Evolutionary conservation across 2,113 vertebrate species (phyloP), one percentile per base, ranked within the genome.

Genomic region (Mugil cephalus): DNA sequence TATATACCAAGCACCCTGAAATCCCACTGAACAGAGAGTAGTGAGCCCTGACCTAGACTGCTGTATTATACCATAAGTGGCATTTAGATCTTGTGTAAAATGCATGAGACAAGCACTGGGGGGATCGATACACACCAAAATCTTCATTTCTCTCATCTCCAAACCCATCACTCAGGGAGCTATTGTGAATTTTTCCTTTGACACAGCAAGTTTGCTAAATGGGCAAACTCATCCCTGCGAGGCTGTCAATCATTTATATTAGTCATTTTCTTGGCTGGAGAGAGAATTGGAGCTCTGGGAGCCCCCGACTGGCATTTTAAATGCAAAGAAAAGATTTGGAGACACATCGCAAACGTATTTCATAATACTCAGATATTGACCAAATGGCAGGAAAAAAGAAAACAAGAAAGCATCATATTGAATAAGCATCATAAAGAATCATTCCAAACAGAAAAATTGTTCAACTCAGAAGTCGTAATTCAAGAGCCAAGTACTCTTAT

Each of bases 71-170:
- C 74, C 48, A 58, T 72, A 89, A 89, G 84, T 89, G 89, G 85
- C 90, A 91, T 93, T 91, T 90, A 82, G 74, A 88, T 79, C 77
- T 87, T 87, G 85, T 92, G 86, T 91, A 91, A 93, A 93, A 93
- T 92, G 84, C 88, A 93, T 91, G 86, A 93, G 87, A 87, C 88
- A 86, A 87, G 83, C 66, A 79, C 77, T 79, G 56, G 62, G 61
- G 67, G 50, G 84, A 93, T 93, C 89, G 54, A 94, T 93, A 75
- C 51, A 68, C 21, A 63, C 76, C 79, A 80, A 90, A 90, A 91
- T 89, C 77, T 88, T 92, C 67, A 86, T 89, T 88, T 89, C 68
- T 87, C 70, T 83, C 60, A 81, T 91, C 83, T 80, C 78, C 79
- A 86, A 79, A 71, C 50, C 46, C 80, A 83, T 82, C 65, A 47